These are phyloP conservation scores for Agrochola litura DNA, from an alignment of 2,888 invertebrate genomes.

Conservation along the genomic window DNA sequence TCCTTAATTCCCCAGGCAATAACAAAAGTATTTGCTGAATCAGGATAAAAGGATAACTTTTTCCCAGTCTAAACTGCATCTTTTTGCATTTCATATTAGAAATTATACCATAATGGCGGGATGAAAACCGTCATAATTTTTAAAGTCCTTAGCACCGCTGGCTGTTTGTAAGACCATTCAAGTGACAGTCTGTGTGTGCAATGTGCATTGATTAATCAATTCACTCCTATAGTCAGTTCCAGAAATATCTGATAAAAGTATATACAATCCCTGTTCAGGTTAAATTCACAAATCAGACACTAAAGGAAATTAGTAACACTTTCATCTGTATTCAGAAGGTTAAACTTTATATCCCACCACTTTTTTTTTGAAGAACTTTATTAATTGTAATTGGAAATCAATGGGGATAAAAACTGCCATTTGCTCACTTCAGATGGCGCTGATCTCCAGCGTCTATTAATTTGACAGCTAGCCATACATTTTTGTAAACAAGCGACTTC, in stretches of 20 bases:
- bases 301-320: not conserved
- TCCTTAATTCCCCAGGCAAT: not conserved
- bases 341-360: no score
- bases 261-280: not conserved
- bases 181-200: not conserved
- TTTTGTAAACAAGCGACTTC: no score
- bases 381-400: no score
- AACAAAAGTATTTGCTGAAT: not conserved
- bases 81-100: not conserved
- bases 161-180: slow-evolving; percentile 14
- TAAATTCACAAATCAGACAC: not conserved
- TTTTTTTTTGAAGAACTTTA: no score
- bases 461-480: no score
- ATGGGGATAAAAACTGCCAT: no score
- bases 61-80: not conserved
- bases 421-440: no score
- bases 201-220: not conserved
- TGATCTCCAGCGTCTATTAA: no score
- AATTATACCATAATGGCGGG: not conserved
- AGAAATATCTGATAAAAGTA: not conserved
- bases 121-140: not conserved
- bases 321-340: not conserved
- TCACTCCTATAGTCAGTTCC: not conserved
- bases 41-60: no score
- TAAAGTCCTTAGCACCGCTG: not conserved